Base-by-base conservation (phyloP, 1,140 invertebrate species). In the Chironomus tepperi region DNA sequence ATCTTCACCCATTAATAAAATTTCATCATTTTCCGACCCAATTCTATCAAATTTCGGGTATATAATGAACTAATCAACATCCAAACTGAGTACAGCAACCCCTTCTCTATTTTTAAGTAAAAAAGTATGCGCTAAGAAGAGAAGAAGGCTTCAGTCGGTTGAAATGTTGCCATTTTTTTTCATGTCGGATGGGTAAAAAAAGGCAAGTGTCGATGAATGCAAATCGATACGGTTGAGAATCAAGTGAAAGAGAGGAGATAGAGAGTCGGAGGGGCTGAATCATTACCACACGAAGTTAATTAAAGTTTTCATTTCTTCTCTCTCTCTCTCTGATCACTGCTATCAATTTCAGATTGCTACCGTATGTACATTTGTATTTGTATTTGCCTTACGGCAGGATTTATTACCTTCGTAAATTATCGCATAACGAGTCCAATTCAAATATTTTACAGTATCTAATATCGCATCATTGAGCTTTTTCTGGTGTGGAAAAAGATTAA, bases 401-500 rank as follows among this genome's bases (percentile, higher is more conserved):
- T 57, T 57, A 74, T 81, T 83, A 42, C 96, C 92, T 82, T 98
- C 95, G 79, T 97, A 97, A 43, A 98, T 89, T 76, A 98, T 92
- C 0, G 94, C 95, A 77, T 97, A 93, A 83, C 91, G 89, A 7
- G 93, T 95, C 95, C 95, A 98, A 81, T 96, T 96, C 42, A 96
- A 86, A 80, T 93, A 95, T 21, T 87, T 85, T 83, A 97, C 93
- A 70, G 97, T 86, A 79, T 97, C 95, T 75, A 89, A 87, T 82
- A 95, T 94, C 0, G 95, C 94, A 73, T 88, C 84, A 80, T 95
- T 94, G 77, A 97, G 86, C 74, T 93, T 85, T 75, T 90, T 88
- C 77, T 94, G 90, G 16, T 92, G 89, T 0, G 96, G 96, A 84
- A 96, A 91, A 43, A 98, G 85, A 84, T 96, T 97, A 75, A 97